These are phyloP conservation scores for Promerops cafer DNA, from an alignment of 2,113 vertebrate species.

Conservation along the genomic window DNA sequence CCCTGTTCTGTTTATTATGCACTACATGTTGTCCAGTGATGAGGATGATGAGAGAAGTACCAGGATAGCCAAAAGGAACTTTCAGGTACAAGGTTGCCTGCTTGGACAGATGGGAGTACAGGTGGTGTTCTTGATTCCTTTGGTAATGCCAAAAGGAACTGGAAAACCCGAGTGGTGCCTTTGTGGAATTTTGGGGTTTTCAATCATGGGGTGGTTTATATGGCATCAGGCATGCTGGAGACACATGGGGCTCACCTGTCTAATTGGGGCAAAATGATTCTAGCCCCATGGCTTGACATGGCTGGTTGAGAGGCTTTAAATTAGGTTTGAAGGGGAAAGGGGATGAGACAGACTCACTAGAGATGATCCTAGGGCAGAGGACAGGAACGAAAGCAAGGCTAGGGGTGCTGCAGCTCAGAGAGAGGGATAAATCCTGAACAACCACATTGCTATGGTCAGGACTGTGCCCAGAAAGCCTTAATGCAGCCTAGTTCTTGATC, in stretches of 20 bases:
- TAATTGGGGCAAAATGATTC: neutral
- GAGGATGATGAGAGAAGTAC: neutral
- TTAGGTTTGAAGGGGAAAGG: neutral
- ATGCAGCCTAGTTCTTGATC: neutral
- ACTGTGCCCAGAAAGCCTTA: neutral
- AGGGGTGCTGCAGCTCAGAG: neutral
- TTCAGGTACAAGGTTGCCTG: neutral
- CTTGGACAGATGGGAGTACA: neutral
- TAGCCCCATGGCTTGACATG: neutral
- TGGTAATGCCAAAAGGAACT: neutral
- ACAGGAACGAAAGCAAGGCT: neutral
- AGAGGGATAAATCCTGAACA: neutral
- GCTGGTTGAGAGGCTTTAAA: neutral
- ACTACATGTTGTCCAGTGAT: fast-evolving
- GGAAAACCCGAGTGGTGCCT: neutral
- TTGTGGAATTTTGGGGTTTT: neutral
- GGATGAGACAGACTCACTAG: neutral
- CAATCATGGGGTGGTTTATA: neutral
- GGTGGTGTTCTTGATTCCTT: neutral
- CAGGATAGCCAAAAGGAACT: neutral
- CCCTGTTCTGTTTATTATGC: neutral
- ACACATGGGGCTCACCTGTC: neutral
- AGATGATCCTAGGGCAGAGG: neutral
- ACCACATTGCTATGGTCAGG: neutral
- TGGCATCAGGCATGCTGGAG: neutral